Evolutionary conservation across 2,888 invertebrate genomes (phyloP).

Genomic region (Chalcosyrphus nemorum): DNA sequence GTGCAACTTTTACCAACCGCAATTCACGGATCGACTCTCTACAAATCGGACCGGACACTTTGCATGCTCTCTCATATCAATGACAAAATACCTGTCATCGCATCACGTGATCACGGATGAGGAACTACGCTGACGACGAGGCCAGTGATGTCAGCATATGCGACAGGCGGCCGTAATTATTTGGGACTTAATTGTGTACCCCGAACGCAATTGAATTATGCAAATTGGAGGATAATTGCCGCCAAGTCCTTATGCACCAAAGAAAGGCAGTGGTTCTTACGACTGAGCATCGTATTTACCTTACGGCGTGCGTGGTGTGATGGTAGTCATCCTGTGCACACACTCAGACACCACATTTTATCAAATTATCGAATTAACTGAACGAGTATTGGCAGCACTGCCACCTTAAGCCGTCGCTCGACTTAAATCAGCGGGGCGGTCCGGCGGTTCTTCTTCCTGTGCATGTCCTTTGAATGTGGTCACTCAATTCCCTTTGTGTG

Average conservation of each 20-base stretch:
- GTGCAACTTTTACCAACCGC: slow-evolving; percentile 46
- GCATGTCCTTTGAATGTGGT: slow-evolving; percentile 56
- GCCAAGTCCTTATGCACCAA: slow-evolving; percentile 25
- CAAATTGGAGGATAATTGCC: slow-evolving; percentile 72
- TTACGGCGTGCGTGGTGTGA: slow-evolving; percentile 38
- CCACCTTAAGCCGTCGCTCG: slow-evolving; percentile 21
- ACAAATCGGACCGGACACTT: slow-evolving; percentile 63
- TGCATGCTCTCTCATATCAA: slow-evolving; percentile 69
- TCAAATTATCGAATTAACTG: slow-evolving; percentile 61
- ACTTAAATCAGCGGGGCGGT: background rate
- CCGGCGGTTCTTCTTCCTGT: slow-evolving; percentile 12
- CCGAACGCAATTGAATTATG: slow-evolving; percentile 71
- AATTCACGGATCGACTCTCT: slow-evolving; percentile 60
- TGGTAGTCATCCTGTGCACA: slow-evolving; percentile 45
- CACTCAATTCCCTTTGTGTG: slow-evolving; percentile 1
- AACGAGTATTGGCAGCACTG: slow-evolving; percentile 33
- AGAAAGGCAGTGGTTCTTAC: slow-evolving; percentile 36
- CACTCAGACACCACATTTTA: slow-evolving; percentile 52
- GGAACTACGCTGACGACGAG: slow-evolving; percentile 61
- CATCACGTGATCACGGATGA: slow-evolving; percentile 73
- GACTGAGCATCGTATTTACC: slow-evolving; percentile 55
- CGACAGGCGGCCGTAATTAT: slow-evolving; percentile 64
- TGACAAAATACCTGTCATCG: slow-evolving; percentile 73
- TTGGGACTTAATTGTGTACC: slow-evolving; percentile 72
- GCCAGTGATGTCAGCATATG: slow-evolving; percentile 49